phyloP scores from a whole-genome alignment of 2,888 invertebrate species.

The Caenorhabditis doughertyi region DNA sequence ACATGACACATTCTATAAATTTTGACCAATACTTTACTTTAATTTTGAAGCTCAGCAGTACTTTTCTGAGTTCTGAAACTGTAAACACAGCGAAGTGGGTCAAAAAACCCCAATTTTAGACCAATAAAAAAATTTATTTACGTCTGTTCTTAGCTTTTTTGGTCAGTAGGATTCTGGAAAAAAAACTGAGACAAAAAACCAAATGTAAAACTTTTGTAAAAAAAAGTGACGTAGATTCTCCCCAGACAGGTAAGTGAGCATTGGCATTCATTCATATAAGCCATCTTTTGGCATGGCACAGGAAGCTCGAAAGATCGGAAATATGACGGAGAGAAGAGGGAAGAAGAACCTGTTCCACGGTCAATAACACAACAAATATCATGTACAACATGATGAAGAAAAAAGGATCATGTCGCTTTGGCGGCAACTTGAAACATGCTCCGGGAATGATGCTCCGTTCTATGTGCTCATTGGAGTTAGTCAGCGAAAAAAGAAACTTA shows the following conservation, averaged over 20 bases:
- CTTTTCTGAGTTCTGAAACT: too few relatives aligned
- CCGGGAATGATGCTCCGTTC: neutral
- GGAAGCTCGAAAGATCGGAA: slow-evolving; percentile 43
- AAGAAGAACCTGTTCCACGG: slow-evolving; percentile 51
- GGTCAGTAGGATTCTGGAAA: too few relatives aligned
- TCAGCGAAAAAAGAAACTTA: neutral
- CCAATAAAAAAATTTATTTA: too few relatives aligned
- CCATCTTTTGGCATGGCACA: slow-evolving; percentile 43
- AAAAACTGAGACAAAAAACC: too few relatives aligned
- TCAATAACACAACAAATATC: slow-evolving; percentile 60
- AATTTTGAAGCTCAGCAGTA: too few relatives aligned
- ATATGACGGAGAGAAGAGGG: neutral
- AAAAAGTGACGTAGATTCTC: slow-evolving; percentile 19
- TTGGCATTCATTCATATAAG: too few relatives aligned
- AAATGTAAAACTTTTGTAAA: too few relatives aligned
- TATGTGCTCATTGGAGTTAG: slow-evolving; percentile 4
- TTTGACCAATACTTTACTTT: neutral
- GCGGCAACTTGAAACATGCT: slow-evolving; percentile 3
- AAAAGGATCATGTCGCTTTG: neutral
- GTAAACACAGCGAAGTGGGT: too few relatives aligned
- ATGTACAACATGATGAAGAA: slow-evolving; percentile 40
- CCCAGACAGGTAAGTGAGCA: slow-evolving; percentile 11
- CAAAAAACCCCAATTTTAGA: too few relatives aligned
- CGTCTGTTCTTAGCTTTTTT: too few relatives aligned
- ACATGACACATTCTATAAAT: neutral